Evolutionary conservation across 2,113 vertebrate species (phyloP).

Genomic region (Callorhinus ursinus): DNA sequence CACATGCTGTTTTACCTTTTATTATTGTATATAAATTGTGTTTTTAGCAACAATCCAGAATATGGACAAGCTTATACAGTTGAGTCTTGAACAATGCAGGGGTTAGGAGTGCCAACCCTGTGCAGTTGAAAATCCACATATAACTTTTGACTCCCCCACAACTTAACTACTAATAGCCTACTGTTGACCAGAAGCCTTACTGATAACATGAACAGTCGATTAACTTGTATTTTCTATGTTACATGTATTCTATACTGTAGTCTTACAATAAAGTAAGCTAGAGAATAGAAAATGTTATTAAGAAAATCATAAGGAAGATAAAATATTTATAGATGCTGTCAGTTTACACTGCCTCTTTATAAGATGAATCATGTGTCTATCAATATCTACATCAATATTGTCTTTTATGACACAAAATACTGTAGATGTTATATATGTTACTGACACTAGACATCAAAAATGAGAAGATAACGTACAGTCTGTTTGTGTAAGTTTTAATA

Average conservation of each 20-base stretch:
- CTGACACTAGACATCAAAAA: background rate
- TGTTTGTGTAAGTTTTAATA: background rate
- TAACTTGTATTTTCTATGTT: background rate
- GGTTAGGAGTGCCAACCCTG: background rate
- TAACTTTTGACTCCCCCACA: background rate
- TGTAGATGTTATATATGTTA: background rate
- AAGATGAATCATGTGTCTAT: background rate
- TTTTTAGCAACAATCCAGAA: background rate
- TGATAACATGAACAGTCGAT: background rate
- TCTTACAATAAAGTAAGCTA: background rate
- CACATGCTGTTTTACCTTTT: slow-evolving; percentile 6
- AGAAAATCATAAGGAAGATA: background rate
- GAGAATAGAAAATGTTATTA: background rate
- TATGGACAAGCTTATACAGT: background rate
- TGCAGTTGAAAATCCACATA: background rate
- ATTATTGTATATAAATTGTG: background rate
- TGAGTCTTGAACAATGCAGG: background rate
- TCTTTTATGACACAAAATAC: background rate
- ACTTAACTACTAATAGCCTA: background rate
- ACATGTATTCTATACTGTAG: background rate
- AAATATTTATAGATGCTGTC: background rate
- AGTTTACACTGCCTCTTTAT: background rate
- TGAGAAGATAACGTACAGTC: background rate
- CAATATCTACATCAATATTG: background rate
- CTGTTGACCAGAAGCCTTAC: background rate